Percentiles rank a stretch among this genome's conserved stretches.
phyloP scores from a whole-genome alignment of 2,888 invertebrate species.

The Euplagia quadripunctaria region DNA sequence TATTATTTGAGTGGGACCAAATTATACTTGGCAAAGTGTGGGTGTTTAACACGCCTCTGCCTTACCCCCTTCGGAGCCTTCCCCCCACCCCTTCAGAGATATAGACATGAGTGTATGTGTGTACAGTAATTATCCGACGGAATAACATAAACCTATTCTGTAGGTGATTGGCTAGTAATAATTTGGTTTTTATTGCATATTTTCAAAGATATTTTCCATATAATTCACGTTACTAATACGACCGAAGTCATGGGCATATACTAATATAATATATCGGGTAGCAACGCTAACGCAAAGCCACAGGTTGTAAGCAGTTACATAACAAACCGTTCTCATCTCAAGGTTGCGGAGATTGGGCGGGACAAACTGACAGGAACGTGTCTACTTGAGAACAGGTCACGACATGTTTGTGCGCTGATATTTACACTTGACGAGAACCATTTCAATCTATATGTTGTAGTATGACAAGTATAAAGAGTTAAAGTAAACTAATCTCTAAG shows the following conservation, averaged over 20 bases:
- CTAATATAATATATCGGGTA: background rate
- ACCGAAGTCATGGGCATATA: background rate
- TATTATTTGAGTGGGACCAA: no score
- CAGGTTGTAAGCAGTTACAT: constrained; percentile 23
- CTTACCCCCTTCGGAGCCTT: no score
- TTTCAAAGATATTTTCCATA: no score
- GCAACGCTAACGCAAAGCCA: constrained; percentile 7
- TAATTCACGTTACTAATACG: background rate
- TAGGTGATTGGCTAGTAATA: background rate
- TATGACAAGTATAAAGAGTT: background rate
- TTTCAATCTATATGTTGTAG: background rate
- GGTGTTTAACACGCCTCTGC: no score
- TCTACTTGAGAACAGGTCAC: constrained; percentile 45
- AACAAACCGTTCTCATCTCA: constrained; percentile 44
- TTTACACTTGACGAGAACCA: constrained; percentile 12
- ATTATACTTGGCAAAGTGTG: no score
- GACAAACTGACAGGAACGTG: constrained; percentile 43
- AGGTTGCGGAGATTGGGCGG: constrained; percentile 49
- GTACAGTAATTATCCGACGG: no score
- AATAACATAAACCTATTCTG: background rate
- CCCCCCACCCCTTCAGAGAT: no score
- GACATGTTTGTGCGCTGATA: constrained; percentile 37
- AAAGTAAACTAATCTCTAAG: background rate
- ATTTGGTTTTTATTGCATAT: background rate
- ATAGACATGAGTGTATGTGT: no score